Conservation (phyloP, 2,888 invertebrate genomes). For the Drosophila austrosaltans region DNA sequence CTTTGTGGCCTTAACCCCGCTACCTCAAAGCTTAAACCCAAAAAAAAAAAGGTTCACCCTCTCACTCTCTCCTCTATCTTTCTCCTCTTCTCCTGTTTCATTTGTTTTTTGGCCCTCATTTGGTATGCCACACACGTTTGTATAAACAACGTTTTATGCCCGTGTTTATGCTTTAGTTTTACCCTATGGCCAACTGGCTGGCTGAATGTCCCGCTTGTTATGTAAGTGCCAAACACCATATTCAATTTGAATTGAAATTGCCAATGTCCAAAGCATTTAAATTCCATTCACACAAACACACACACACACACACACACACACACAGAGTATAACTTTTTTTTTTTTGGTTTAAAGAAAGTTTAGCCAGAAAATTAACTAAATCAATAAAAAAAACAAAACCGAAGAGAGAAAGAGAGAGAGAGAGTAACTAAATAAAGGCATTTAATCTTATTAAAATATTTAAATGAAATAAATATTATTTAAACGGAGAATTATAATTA, state of each 20-base stretch:
- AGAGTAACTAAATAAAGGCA: too few relatives aligned
- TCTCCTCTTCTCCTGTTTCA: not conserved
- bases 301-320: not conserved
- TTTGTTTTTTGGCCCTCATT: constrained; percentile 6
- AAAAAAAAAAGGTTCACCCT: not conserved
- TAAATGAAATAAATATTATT: too few relatives aligned
- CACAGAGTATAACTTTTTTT: not conserved
- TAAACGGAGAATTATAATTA: too few relatives aligned
- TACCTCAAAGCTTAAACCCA: constrained; percentile 36
- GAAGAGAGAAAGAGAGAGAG: too few relatives aligned
- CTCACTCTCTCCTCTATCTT: not conserved
- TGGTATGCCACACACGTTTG: constrained; percentile 56
- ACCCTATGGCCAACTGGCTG: constrained; percentile 19
- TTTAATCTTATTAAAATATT: too few relatives aligned
- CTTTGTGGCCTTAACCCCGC: constrained; percentile 61
- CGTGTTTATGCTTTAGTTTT: constrained; percentile 61
- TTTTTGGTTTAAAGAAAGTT: constrained; percentile 9
- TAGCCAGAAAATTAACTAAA: constrained; percentile 5
- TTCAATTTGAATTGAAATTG: constrained; percentile 64
- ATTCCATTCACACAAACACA: not conserved
- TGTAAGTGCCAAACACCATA: constrained; percentile 56
- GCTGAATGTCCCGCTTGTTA: constrained; percentile 42
- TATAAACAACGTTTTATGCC: constrained; percentile 67
- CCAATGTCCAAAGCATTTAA: constrained; percentile 18
- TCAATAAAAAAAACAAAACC: not conserved